Evolutionary conservation across 2,113 vertebrate genomes (phyloP), one percentile per base, ranked within the genome.

Genomic region (Equus przewalskii): DNA sequence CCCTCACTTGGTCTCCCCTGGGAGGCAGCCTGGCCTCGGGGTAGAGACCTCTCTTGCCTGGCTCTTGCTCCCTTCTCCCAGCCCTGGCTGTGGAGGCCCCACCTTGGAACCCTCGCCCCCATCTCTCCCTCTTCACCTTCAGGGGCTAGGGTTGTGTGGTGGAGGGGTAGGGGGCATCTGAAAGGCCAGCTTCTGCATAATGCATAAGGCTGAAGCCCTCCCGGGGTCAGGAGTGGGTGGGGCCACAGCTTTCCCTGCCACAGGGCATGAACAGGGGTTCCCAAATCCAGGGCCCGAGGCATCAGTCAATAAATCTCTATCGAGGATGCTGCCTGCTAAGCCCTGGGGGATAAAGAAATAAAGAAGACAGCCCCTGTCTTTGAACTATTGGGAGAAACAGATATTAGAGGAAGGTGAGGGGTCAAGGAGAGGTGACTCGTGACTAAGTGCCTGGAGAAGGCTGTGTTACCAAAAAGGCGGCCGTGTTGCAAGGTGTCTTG

Each of bases 1-100:
- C 51, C 67, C 78, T 33, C 44, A 4, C 0, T 5, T 15, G 0
- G 30, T 8, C 51, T 56, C 10, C 58, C 16, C 2, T 1, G 24
- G 7, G 13, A 2, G 33, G 62, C 1, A 6, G 69, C n/a, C 75
- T 28, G 21, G 24, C 12, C 16, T 62, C 6, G 2, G 1, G 56
- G 30, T 6, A 28, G 28, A 64, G 11, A 41, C 54, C 15, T 49
- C 10, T 65, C 28, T 6, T 1, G 56, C 14, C 0, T 28, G 58
- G 60, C 56, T 58, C 24, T 4, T 11, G 14, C 6, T 26, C 8
- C 51, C 8, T 58, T 28, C 36, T 7, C 41, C 24, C 9, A 33
- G 72, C 33, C 44, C 18, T 58, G 49, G 41, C 30, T 84, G 16
- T 54, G 89, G 19, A 18, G 64, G 60, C 11, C 18, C 51, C 72